A percentile compares a stretch with the other conserved stretches of the same genome.
Evolutionary conservation across 1,140 invertebrate species (phyloP).

Genomic region (Euura saliciscinereae): DNA sequence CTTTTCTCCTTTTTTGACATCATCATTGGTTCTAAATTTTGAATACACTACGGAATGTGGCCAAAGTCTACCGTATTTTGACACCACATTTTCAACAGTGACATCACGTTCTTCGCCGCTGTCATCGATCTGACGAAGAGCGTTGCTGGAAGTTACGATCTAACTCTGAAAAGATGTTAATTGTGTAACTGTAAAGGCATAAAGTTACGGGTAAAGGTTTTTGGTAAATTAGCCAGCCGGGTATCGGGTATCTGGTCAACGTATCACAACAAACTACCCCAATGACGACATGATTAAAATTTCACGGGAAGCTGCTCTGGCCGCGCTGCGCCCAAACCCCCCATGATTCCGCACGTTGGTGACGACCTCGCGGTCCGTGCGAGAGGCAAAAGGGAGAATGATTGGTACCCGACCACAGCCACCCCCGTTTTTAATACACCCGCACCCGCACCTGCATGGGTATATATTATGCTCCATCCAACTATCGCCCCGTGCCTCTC

Average conservation of each 20-base stretch:
- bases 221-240: background rate
- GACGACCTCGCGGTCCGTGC: slow-evolving; percentile 23
- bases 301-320: slow-evolving; percentile 36
- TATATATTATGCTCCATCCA: background rate
- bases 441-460: slow-evolving; percentile 33
- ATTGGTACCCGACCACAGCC: slow-evolving; percentile 53
- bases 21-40: no score
- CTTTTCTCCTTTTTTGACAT: no score
- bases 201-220: background rate
- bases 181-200: background rate
- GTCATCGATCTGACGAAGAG: no score
- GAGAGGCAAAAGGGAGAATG: slow-evolving; percentile 32
- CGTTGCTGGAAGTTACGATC: no score
- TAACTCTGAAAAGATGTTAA: background rate
- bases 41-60: no score
- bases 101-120: no score
- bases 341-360: slow-evolving; percentile 39
- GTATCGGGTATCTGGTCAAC: slow-evolving; percentile 31
- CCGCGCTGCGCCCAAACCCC: slow-evolving; percentile 32
- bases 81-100: no score
- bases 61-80: no score
- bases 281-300: slow-evolving; percentile 55
- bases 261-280: slow-evolving; percentile 55
- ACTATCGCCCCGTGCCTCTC: background rate
- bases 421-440: slow-evolving; percentile 52